Evolutionary conservation across 1,140 invertebrate genomes (phyloP).

Genomic region (Ceratitis capitata): DNA sequence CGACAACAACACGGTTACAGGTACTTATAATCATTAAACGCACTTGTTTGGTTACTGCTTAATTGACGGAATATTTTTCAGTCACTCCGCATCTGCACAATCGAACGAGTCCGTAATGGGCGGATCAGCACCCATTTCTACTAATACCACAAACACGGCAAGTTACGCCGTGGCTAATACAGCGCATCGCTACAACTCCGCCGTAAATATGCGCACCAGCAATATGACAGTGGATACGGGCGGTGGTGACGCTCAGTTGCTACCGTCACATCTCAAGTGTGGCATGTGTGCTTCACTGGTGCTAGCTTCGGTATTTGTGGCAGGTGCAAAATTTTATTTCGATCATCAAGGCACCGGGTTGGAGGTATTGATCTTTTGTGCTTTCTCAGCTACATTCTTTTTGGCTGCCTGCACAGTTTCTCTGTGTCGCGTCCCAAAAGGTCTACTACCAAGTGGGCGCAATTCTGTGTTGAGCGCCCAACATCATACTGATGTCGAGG

Average conservation of each 20-base stretch:
- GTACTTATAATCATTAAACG: neutral
- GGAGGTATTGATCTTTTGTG: slow-evolving; percentile 74
- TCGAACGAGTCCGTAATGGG: slow-evolving; percentile 1
- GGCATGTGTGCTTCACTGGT: slow-evolving; percentile 75
- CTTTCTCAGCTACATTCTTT: slow-evolving; percentile 71
- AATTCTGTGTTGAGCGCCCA: slow-evolving; percentile 41
- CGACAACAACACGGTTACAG: neutral
- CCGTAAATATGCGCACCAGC: slow-evolving; percentile 15
- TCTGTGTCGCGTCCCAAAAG: slow-evolving; percentile 66
- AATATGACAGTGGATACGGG: neutral
- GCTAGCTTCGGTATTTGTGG: slow-evolving; percentile 72
- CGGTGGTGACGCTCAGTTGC: slow-evolving; percentile 55
- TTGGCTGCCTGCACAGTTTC: slow-evolving; percentile 71
- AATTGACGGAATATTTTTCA: neutral
- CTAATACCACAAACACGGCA: slow-evolving; percentile 15
- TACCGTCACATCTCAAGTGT: slow-evolving; percentile 71
- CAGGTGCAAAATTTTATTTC: slow-evolving; percentile 75
- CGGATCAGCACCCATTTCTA: slow-evolving; percentile 6
- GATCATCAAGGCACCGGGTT: slow-evolving; percentile 72
- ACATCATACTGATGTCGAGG: slow-evolving; percentile 45
- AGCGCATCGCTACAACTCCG: slow-evolving; percentile 1
- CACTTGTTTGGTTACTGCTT: neutral
- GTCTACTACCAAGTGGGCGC: slow-evolving; percentile 33
- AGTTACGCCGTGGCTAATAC: neutral
- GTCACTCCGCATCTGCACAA: neutral